phyloP scores from a whole-genome alignment of 2,113 vertebrate species.

The Eulemur macaco region DNA sequence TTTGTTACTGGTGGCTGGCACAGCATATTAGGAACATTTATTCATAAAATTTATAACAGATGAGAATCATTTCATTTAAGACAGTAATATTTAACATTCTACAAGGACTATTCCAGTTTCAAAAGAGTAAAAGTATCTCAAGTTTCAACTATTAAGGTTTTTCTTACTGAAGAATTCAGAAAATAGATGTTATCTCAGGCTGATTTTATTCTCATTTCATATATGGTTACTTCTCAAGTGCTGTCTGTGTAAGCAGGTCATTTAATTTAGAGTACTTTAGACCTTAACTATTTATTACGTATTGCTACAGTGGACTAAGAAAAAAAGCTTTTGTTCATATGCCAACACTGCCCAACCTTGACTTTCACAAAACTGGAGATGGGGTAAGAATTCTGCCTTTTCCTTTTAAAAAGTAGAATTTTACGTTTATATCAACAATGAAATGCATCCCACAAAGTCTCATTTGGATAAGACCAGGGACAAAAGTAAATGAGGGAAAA shows the following conservation, averaged over 20 bases:
- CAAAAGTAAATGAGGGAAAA: background rate
- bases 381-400: slow-evolving; percentile 86
- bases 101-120: slow-evolving; percentile 32
- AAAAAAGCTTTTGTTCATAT: slow-evolving; percentile 98
- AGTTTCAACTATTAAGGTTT: slow-evolving; percentile 42
- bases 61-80: slow-evolving; percentile 52
- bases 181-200: slow-evolving; percentile 20
- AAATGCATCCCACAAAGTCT: slow-evolving; percentile 1
- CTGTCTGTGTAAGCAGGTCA: background rate
- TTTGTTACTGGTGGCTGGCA: slow-evolving; percentile 65
- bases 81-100: slow-evolving; percentile 52
- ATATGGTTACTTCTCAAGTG: slow-evolving; percentile 37
- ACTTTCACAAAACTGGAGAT: slow-evolving; percentile 94
- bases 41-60: slow-evolving; percentile 67
- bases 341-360: slow-evolving; percentile 96
- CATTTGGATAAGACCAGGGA: background rate
- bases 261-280: slow-evolving; percentile 39
- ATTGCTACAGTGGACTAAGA: slow-evolving; percentile 98
- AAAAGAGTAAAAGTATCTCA: background rate
- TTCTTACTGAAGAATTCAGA: slow-evolving; percentile 39
- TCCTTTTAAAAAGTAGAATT: slow-evolving; percentile 56
- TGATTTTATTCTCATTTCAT: slow-evolving; percentile 58
- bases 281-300: slow-evolving; percentile 92
- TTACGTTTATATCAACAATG: background rate
- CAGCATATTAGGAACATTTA: slow-evolving; percentile 58